Base-by-base conservation (phyloP, 2,888 invertebrate species). In the Buathra laborator region DNA sequence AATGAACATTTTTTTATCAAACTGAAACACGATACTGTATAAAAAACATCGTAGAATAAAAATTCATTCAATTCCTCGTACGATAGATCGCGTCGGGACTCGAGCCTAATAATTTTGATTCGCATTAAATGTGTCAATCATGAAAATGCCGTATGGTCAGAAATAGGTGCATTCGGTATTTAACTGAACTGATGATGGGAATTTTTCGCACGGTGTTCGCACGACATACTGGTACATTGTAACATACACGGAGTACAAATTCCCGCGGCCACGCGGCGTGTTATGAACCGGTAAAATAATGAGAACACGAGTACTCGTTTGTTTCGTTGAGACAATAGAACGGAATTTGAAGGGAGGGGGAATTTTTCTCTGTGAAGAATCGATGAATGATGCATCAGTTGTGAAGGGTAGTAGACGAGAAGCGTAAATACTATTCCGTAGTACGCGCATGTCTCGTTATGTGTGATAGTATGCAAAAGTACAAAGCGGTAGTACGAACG, bases 171-270 rank as follows among this genome's bases (percentile, higher is more conserved):
- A 19, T 56, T 56, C 24, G 56, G 24, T 19, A 24, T 56, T 56
- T 4, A 4, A 3, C 1, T 24, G 10, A 19, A 56, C 56, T 9
- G 56, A 24, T 19, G 19, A 56, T 83, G 83, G 19, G 74, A 80
- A 14, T 71, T 70, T 64, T 75, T 80, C 80, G 70, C 75, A 75
- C 68, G 12, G 56, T 37, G 64, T 67, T 37, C 43, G 56, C 53
- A 74, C 71, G 46, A 59, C n/a, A 44, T 51, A 64, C 71, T 81
- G 66, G 66, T 71, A 76, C 56, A 56, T 24, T 81, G 76, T 59
- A 79, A 68, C 71, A 76, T 68, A 48, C 16, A 24, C 48, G 46
- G 46, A 43, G 10, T 37, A 37, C 32, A 51, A 67, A 66, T 66
- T 81, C 70, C 37, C 75, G 81, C 37, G 68, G 53, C 64, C 37